These are phyloP conservation scores for Pyrocoelia pectoralis DNA, from an alignment of 2,888 invertebrate genomes.

Conservation along the genomic window DNA sequence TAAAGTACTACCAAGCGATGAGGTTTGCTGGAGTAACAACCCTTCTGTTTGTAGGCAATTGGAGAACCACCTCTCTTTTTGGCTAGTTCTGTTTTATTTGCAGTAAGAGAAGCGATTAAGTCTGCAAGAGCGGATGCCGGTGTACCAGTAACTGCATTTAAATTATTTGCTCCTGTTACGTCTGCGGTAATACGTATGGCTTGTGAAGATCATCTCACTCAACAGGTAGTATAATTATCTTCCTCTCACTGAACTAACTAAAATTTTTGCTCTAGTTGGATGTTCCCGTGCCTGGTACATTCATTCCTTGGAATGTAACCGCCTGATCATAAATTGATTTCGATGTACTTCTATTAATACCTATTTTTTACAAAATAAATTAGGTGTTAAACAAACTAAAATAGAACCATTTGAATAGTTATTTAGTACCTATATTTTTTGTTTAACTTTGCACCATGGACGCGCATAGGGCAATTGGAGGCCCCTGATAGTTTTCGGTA, in stretches of 20 bases:
- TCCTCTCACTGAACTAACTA: background rate
- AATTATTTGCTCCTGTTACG: slow-evolving; percentile 85
- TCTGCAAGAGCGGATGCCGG: slow-evolving; percentile 80
- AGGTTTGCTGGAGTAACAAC: background rate
- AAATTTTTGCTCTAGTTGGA: too few species aligned
- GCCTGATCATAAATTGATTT: too few species aligned
- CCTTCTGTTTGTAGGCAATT: slow-evolving; percentile 74
- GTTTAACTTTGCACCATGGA: too few species aligned
- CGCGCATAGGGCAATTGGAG: too few species aligned
- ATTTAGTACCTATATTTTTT: too few species aligned
- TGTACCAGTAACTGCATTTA: slow-evolving; percentile 64
- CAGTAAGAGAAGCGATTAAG: slow-evolving; percentile 86
- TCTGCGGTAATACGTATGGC: slow-evolving; percentile 89
- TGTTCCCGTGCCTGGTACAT: too few species aligned
- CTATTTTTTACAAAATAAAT: too few species aligned
- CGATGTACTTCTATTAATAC: too few species aligned
- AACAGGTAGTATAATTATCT: slow-evolving; percentile 65
- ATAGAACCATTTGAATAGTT: too few species aligned
- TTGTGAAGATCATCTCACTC: slow-evolving; percentile 83
- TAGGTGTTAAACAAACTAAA: too few species aligned
- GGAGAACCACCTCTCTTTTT: slow-evolving; percentile 96
- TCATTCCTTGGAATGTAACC: too few species aligned
- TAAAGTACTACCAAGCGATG: slow-evolving; percentile 55
- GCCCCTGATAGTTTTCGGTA: too few species aligned
- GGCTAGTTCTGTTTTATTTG: slow-evolving; percentile 86